Conservation (phyloP, 2,888 invertebrate species). For the Pegoplata infirma region DNA sequence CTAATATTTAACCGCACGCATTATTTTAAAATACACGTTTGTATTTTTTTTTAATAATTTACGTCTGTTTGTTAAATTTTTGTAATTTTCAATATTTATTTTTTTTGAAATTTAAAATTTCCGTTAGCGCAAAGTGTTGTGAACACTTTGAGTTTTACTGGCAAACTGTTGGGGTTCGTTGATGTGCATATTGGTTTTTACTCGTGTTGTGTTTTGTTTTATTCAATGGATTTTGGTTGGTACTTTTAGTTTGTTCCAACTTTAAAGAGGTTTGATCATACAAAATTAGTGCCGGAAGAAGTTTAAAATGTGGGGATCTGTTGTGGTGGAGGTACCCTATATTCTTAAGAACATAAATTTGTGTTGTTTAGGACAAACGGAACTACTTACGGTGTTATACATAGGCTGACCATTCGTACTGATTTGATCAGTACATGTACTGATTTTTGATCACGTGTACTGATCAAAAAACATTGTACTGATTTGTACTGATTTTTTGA, state of each 20-base stretch:
- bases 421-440: too few species aligned
- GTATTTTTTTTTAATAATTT: neutral
- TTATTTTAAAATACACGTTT: neutral
- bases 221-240: constrained; percentile 26
- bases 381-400: too few species aligned
- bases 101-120: neutral
- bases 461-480: too few species aligned
- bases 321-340: neutral
- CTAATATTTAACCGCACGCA: neutral
- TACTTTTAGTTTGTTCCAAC: constrained; percentile 36
- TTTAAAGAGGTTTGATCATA: constrained; percentile 2
- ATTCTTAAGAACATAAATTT: neutral
- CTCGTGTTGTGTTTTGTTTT: constrained; percentile 58
- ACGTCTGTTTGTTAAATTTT: constrained; percentile 27
- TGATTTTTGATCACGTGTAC: too few species aligned
- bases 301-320: neutral
- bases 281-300: neutral
- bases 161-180: constrained; percentile 61
- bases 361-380: too few species aligned
- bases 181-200: constrained; percentile 63
- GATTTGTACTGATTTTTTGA: too few species aligned
- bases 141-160: constrained; percentile 60
- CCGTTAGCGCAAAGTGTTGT: constrained; percentile 1
- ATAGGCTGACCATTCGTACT: too few species aligned
- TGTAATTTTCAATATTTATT: constrained; percentile 6